A percentile compares a stretch with the other conserved stretches of the same genome.
These are phyloP conservation scores for Pseudomyrmex concolor DNA, from an alignment of 1,140 invertebrate genomes.

Conservation along the genomic window DNA sequence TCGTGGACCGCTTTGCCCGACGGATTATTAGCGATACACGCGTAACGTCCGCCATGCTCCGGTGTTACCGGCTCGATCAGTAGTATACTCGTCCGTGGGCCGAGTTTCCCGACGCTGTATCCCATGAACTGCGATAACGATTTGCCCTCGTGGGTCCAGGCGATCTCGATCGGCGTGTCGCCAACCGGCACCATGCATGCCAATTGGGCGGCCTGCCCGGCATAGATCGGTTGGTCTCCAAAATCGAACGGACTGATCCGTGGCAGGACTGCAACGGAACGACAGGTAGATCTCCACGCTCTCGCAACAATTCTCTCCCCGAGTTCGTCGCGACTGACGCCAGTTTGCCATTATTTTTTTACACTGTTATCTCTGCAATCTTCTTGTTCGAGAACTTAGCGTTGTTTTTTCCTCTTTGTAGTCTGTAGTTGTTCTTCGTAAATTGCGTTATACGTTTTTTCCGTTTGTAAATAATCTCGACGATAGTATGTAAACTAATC, in stretches of 20 bases:
- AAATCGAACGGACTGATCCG: conserved; percentile 90
- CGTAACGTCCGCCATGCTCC: conserved; percentile 87
- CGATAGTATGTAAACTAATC: conserved; percentile 16
- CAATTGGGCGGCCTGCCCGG: conserved; percentile 89
- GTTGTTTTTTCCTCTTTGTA: conserved; percentile 35
- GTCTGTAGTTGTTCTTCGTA: background rate
- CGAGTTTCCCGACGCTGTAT: conserved; percentile 84
- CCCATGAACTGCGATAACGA: conserved; percentile 81
- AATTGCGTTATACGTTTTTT: conserved; percentile 3
- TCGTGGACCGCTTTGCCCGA: conserved; percentile 87
- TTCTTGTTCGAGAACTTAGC: conserved; percentile 5
- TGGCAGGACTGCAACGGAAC: conserved; percentile 88
- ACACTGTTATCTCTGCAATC: background rate
- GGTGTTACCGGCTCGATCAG: conserved; percentile 85
- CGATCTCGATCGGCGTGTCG: conserved; percentile 89
- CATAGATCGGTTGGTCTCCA: conserved; percentile 87
- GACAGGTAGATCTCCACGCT: conserved; percentile 60
- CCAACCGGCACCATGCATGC: conserved; percentile 90
- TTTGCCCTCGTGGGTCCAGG: conserved; percentile 87
- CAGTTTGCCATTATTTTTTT: conserved; percentile 16
- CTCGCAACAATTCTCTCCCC: conserved; percentile 13
- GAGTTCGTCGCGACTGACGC: conserved; percentile 17
- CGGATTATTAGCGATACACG: conserved; percentile 88
- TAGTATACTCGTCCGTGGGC: conserved; percentile 86
- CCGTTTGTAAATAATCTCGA: conserved; percentile 11